Percentiles rank a stretch among this genome's conserved stretches.
Evolutionary conservation across 1,140 invertebrate species (phyloP).

Genomic region (Pemphigus obesinymphae): DNA sequence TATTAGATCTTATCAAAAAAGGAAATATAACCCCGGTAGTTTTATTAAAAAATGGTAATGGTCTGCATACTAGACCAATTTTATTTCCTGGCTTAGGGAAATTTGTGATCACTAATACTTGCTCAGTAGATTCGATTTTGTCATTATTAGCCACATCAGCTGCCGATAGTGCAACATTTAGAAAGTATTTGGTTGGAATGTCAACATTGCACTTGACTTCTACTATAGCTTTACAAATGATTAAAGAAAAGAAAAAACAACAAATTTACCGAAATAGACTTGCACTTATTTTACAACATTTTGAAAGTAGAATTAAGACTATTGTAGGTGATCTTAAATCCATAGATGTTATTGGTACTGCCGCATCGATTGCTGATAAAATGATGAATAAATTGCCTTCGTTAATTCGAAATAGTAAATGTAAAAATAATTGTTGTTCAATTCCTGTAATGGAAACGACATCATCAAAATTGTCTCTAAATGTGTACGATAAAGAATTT

Average conservation of each 20-base stretch:
- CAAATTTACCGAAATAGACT: no score
- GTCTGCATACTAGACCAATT: not conserved
- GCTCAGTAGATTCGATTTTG: not conserved
- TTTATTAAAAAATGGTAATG: not conserved
- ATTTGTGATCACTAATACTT: not conserved
- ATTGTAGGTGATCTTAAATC: not conserved
- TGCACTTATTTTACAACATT: no score
- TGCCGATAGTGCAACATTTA: not conserved
- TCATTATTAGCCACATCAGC: not conserved
- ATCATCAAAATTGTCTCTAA: not conserved
- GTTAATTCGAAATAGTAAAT: no score
- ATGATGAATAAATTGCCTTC: no score
- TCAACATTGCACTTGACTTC: not conserved
- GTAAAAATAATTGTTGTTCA: no score
- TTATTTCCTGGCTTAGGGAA: conserved; percentile 6
- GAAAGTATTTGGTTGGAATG: not conserved
- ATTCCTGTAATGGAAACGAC: not conserved
- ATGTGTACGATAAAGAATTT: not conserved
- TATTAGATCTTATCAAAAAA: not conserved
- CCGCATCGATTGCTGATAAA: no score
- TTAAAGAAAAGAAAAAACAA: no score
- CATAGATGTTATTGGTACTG: not conserved
- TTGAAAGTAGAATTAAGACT: not conserved
- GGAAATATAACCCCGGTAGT: not conserved
- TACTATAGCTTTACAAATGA: not conserved